Evolutionary conservation across 2,797 vertebrate genomes (phyloP).

Genomic region (Hephaestus fuliginosus): DNA sequence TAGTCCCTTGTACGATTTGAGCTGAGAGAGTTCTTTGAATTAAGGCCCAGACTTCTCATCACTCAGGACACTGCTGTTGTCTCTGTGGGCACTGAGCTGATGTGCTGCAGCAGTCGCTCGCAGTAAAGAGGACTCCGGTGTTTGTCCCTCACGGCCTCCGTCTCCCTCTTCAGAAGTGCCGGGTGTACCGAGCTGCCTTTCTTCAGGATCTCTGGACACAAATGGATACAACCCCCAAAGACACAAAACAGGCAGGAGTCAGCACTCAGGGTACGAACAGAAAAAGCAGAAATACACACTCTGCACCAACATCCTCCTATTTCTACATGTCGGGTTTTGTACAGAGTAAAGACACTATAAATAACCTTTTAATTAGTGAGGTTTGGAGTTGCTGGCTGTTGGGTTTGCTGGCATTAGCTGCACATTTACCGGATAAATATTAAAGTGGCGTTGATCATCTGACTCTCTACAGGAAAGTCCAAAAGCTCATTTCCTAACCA

Average conservation of each 20-base stretch:
- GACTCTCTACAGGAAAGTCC: background rate
- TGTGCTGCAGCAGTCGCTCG: constrained; percentile 89
- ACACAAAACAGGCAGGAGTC: background rate
- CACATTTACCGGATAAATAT: background rate
- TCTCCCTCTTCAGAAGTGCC: constrained; percentile 85
- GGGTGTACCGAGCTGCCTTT: constrained; percentile 86
- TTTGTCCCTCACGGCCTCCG: constrained; percentile 87
- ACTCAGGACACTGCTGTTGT: background rate
- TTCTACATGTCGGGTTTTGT: background rate
- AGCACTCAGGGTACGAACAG: background rate
- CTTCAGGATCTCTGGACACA: constrained; percentile 89
- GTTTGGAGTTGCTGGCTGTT: background rate
- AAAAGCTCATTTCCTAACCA: background rate
- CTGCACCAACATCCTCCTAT: background rate
- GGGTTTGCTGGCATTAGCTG: background rate
- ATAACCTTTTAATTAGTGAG: background rate
- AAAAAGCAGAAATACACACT: background rate
- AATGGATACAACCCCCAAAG: background rate
- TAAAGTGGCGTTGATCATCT: background rate
- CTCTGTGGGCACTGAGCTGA: constrained; percentile 73
- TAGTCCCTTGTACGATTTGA: background rate
- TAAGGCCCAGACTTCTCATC: constrained; percentile 19
- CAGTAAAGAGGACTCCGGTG: constrained; percentile 88
- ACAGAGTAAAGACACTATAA: background rate
- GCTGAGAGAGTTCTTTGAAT: background rate